Conservation (phyloP, 2,888 invertebrate species). For the Thyatira batis region DNA sequence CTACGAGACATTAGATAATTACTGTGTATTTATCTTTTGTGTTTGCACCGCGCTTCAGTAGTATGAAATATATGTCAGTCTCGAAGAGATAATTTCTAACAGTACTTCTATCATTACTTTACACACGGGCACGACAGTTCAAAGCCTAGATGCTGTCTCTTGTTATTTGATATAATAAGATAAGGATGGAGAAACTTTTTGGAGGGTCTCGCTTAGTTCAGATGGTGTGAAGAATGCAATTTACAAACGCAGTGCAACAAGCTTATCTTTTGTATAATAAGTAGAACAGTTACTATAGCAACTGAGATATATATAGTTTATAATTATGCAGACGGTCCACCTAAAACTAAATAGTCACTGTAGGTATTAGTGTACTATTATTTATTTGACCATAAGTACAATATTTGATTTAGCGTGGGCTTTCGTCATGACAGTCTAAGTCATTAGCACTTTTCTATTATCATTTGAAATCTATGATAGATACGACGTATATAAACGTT, state of each 20-base stretch:
- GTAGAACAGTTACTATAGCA: background rate
- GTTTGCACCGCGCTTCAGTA: background rate
- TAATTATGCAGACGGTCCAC: too few species aligned
- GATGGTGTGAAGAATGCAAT: too few species aligned
- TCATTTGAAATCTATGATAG: too few species aligned
- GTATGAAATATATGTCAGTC: background rate
- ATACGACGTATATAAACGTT: background rate
- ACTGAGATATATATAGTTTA: background rate
- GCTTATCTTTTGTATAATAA: background rate
- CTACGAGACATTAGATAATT: background rate
- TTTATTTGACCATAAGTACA: too few species aligned
- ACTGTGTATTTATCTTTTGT: background rate
- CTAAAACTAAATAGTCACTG: too few species aligned
- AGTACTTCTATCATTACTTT: background rate
- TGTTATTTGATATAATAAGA: background rate
- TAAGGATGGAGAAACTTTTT: background rate
- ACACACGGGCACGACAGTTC: background rate
- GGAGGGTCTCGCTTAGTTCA: too few species aligned
- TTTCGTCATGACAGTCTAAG: too few species aligned
- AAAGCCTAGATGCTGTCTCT: background rate
- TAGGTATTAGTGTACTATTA: background rate
- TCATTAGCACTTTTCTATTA: too few species aligned
- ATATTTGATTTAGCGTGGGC: too few species aligned
- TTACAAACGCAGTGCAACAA: too few species aligned
- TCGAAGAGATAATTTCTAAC: background rate